These are phyloP conservation scores for Bursaphelenchus okinawaensis DNA, from an alignment of 2,888 invertebrate species.

Conservation along the genomic window DNA sequence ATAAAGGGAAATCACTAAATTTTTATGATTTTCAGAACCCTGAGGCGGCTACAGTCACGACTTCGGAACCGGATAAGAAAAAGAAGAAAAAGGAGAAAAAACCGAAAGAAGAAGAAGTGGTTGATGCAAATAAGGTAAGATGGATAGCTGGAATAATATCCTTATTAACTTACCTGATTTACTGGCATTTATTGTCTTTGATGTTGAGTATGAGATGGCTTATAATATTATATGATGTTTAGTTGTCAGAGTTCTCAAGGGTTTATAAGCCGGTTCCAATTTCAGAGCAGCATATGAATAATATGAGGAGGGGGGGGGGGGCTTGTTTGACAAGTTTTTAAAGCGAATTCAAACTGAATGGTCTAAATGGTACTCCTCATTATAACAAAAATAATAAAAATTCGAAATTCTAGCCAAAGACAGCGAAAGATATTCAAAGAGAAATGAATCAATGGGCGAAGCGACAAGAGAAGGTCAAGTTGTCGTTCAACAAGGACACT, in stretches of 20 bases:
- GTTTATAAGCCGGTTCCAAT: too few relatives aligned
- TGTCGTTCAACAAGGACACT: slow-evolving; percentile 27
- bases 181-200: too few relatives aligned
- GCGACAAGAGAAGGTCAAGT: slow-evolving; percentile 87
- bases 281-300: too few relatives aligned
- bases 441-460: slow-evolving; percentile 94
- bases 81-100: slow-evolving; percentile 17
- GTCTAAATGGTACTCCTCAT: too few relatives aligned
- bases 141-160: slow-evolving; percentile 20
- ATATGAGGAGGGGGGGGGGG: too few relatives aligned
- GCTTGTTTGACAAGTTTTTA: too few relatives aligned
- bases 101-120: slow-evolving; percentile 12
- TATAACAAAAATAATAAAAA: slow-evolving; percentile 20
- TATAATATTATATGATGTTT: too few relatives aligned
- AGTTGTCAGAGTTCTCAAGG: too few relatives aligned
- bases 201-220: too few relatives aligned
- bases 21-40: not conserved
- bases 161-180: not conserved
- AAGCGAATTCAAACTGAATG: too few relatives aligned
- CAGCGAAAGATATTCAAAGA: slow-evolving; percentile 57
- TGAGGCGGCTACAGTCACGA: not conserved
- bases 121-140: slow-evolving; percentile 49
- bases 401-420: slow-evolving; percentile 58
- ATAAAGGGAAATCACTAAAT: too few relatives aligned
- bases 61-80: not conserved